Evolutionary conservation across 2,888 invertebrate genomes (phyloP).

Genomic region (Vandiemenella viatica): DNA sequence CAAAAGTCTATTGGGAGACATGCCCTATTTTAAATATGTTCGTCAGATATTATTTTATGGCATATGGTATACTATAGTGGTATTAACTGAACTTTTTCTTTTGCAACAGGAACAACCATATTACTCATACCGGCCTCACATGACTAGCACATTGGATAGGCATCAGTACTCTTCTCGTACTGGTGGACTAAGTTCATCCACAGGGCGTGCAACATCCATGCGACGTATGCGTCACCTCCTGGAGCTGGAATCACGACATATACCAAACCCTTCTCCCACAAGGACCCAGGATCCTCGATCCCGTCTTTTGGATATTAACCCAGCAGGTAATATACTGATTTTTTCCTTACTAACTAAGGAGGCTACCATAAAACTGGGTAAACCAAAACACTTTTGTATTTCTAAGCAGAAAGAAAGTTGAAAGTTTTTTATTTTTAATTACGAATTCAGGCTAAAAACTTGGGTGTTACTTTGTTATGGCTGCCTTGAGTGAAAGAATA

Average conservation of each 20-base stretch:
- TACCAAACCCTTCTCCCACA: slow-evolving; percentile 21
- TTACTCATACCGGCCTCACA: slow-evolving; percentile 40
- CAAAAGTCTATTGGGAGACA: too few species aligned
- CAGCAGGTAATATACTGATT: slow-evolving; percentile 68
- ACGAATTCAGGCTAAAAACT: too few species aligned
- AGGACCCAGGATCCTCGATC: slow-evolving; percentile 41
- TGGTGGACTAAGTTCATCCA: slow-evolving; percentile 34
- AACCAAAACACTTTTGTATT: too few species aligned
- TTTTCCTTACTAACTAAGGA: too few species aligned
- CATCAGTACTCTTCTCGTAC: slow-evolving; percentile 37
- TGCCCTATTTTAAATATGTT: too few species aligned
- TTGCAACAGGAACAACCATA: slow-evolving; percentile 12
- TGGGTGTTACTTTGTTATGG: neutral
- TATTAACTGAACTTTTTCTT: too few species aligned
- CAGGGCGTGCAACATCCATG: slow-evolving; percentile 41
- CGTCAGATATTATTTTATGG: too few species aligned
- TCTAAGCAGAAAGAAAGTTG: too few species aligned
- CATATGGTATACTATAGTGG: too few species aligned
- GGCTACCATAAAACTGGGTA: too few species aligned
- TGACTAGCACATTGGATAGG: slow-evolving; percentile 52
- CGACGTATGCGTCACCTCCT: slow-evolving; percentile 66
- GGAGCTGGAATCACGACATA: slow-evolving; percentile 42
- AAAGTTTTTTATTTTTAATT: too few species aligned
- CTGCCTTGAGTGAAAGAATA: too few species aligned
- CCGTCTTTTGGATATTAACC: slow-evolving; percentile 74